phyloP scores from a whole-genome alignment of 1,140 invertebrate species.

The Brachionus koreanus region DNA sequence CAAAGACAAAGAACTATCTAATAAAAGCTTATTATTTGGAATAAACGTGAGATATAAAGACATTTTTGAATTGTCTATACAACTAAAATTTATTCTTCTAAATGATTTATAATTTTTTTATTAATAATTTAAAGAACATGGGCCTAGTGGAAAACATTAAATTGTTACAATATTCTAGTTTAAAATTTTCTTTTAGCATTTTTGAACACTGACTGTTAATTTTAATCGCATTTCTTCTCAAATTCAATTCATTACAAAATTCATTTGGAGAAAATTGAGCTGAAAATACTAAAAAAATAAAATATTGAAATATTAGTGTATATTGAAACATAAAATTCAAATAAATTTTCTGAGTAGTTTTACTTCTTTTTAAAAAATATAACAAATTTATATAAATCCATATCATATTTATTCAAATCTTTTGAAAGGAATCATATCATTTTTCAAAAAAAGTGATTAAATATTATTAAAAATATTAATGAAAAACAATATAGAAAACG shows the following conservation, averaged over 20 bases:
- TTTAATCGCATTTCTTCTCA: background rate
- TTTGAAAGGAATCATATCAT: background rate
- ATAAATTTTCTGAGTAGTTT: background rate
- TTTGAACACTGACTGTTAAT: background rate
- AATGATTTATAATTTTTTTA: background rate
- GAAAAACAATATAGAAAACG: no score
- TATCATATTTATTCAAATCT: no score
- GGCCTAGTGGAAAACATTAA: background rate
- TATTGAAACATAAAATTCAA: no score
- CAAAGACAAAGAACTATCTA: background rate
- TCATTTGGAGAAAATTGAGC: background rate
- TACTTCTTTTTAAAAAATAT: background rate
- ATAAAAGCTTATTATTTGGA: background rate
- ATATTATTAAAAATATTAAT: background rate
- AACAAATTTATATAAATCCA: background rate
- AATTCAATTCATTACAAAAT: background rate
- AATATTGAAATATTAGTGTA: background rate
- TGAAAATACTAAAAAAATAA: background rate
- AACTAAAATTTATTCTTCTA: background rate
- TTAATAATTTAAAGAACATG: background rate
- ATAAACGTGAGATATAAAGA: background rate
- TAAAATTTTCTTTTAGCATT: background rate
- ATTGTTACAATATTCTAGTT: background rate
- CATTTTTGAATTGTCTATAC: background rate
- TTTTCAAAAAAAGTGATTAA: background rate